Base-by-base conservation (phyloP, 2,113 vertebrate genomes). In the Acrocephalus arundinaceus region DNA sequence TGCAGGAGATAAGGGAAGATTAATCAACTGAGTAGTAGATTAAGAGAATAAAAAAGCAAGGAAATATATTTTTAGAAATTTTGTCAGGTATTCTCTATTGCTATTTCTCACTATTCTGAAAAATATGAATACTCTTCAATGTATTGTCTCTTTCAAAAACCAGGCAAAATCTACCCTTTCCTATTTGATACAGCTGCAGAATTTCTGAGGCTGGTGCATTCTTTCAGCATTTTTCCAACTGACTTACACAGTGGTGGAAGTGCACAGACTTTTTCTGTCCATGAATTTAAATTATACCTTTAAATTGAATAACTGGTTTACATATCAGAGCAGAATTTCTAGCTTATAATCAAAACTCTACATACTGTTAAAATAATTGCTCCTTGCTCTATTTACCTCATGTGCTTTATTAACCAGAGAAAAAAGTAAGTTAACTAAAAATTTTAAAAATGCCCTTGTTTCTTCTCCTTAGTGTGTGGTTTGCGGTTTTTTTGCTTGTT, bases 381-480 rank as follows among this genome's bases (percentile, higher is more conserved):
- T 62, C 2, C 12, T 7, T 62, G 6, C 2, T 62, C 35, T 80
- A 55, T 83, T 90, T 76, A 28, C 7, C 9, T 65, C 22, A 57
- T 21, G 9, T 13, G 6, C 25, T 89, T 68, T 66, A 35, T 27
- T 81, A 61, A 72, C n/a, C 6, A 71, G 25, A 39, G 5, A 19
- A 67, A 1, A 58, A 48, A 71, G 4, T 6, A 9, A 66, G 4
- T 20, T 68, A 54, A 63, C 6, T 14, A 62, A 91, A 68, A 41
- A 7, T 7, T n/a, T 11, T 0, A 13, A 27, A 23, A 48, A 13
- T 24, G 4, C 11, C 1, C 1, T 24, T n/a, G 9, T 65, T 62
- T 48, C 27, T 1, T 75, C 22, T 33, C 9, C 1, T 52, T 41
- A 14, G 37, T 27, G 35, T 39, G 24, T 23, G 35, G 22, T 35